Percentiles rank a stretch among this genome's conserved stretches.
phyloP scores from a whole-genome alignment of 2,888 invertebrate species.

The Ochropacha duplaris region DNA sequence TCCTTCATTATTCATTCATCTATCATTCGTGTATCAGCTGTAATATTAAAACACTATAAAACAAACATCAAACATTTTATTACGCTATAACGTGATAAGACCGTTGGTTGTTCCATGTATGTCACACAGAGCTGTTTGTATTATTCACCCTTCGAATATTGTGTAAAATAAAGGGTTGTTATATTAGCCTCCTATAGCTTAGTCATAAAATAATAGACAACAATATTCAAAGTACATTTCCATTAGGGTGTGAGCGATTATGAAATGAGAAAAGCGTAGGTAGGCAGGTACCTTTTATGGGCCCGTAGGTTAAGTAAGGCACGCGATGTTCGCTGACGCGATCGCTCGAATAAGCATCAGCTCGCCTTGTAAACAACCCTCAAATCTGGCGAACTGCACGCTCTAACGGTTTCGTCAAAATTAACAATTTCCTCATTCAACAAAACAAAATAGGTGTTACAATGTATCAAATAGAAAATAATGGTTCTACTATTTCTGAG shows the following conservation, averaged over 20 bases:
- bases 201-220: neutral
- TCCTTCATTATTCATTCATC: constrained; percentile 6
- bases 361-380: constrained; percentile 57
- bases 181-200: neutral
- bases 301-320: constrained; percentile 33
- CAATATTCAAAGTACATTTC: constrained; percentile 3
- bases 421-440: constrained; percentile 17
- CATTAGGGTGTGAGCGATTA: constrained; percentile 36
- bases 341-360: constrained; percentile 33
- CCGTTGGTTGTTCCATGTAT: neutral
- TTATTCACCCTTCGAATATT: neutral
- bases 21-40: neutral
- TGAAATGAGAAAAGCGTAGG: constrained; percentile 56
- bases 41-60: neutral
- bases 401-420: constrained; percentile 39
- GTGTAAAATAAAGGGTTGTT: neutral
- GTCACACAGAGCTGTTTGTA: neutral
- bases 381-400: constrained; percentile 23
- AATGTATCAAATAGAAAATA: constrained; percentile 14
- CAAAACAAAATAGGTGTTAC: constrained; percentile 1
- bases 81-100: neutral
- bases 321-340: constrained; percentile 62
- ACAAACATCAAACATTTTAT: neutral
- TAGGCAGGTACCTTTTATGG: constrained; percentile 34
- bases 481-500: neutral